Evolutionary conservation across 2,113 vertebrate genomes (phyloP), one percentile per base, ranked within the genome.

Genomic region (Procavia capensis): DNA sequence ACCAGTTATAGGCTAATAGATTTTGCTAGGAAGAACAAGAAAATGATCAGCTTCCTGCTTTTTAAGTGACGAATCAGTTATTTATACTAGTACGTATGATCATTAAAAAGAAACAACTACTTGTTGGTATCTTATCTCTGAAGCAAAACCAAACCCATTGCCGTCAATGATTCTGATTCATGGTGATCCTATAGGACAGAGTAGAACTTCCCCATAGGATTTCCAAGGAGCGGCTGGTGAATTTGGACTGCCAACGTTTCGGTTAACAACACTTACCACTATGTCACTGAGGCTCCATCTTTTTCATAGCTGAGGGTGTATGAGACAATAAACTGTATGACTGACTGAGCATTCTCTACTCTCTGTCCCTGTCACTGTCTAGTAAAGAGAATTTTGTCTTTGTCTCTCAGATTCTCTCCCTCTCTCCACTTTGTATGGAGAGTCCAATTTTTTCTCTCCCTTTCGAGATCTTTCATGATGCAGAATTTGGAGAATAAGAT

Each of bases 21-120:
- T 78, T 70, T n/a, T 78, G 41, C 59, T 91, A 91, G 63, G 36
- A 90, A 80, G 68, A 91, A 24, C 63, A 78, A 94, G 83, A 63
- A 31, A 72, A 72, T 39, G 14, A 59, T 87, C 76, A 91, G 24
- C 24, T 66, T 75, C 41, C 78, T 83, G 39, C 83, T 43, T 76
- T 78, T 76, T 94, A 70, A 59, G 59, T n/a, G 61, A 87, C 20
- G 13, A 34, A 31, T 85, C 57, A 66, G 34, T 47, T 93, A 20
- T 90, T 74, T 93, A 50, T 83, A 25, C 41, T 43, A 50, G 41
- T 85, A 84, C 24, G 34, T 2, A 57, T 27, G 47, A 43, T 85
- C 61, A 78, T 78, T 84, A 50, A 79, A 85, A 70, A 70, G 47
- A 90, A 90, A 74, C 57, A 85, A 80, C 25, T 63, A 85, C 43